Base-by-base conservation (phyloP, 1,140 invertebrate species). In the Sarcophaga bullata region DNA sequence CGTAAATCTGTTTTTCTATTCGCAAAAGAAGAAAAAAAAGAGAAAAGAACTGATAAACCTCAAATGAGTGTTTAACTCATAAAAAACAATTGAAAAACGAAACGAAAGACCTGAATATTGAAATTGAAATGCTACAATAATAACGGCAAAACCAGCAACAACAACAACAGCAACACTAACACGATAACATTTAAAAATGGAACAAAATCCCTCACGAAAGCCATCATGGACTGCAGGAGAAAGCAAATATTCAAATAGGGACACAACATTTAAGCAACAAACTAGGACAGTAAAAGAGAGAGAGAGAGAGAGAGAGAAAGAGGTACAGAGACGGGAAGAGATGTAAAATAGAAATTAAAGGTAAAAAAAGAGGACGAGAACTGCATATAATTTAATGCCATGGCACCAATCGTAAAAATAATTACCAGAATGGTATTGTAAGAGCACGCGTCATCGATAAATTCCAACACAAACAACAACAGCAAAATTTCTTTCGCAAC, bases 391-490 rank as follows among this genome's bases (percentile, higher is more conserved):
- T 58, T 58, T 58, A 6, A 15, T 58, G 52, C n/a, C 11, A 58
- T 58, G n/a, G 8, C 11, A 58, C 11, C 5, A 58, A 58, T 13
- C 11, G 11, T 15, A 58, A 58, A 6, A 58, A 58, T 15, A 58
- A 11, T 15, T 58, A 15, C 11, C 52, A 58, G 11, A 58, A 58
- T 13, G 52, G 9, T 13, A 68, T 13, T 68, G 62, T 68, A 68
- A 68, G 8, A 68, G 62, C 62, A 68, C 62, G 62, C 62, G 62
- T 68, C 62, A 19, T 68, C 62, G 17, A 68, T 68, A 68, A 68
- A 68, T 68, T 68, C 62, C 62, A 68, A 68, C 62, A 68, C 62
- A 68, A 1, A 2, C 4, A 4, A 37, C 25, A 37, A 37, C 1
- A 37, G 1, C 25, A 37, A 37, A n/a, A 37, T 37, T 37, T 37